Evolutionary conservation across 2,888 invertebrate species (phyloP), one percentile per base, ranked within the genome.

Genomic region (Drosophila limbata): DNA sequence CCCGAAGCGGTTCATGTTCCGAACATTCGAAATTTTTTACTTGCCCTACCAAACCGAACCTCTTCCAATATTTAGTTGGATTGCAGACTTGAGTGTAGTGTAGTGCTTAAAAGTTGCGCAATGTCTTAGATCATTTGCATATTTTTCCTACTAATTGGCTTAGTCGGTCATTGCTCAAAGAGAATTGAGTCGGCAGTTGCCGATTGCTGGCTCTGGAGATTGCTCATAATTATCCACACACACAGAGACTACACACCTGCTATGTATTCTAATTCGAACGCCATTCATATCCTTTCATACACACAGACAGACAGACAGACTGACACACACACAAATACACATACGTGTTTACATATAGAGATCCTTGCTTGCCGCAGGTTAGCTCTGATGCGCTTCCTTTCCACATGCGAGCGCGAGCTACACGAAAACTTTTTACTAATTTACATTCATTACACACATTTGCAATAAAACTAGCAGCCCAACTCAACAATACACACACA

Each of bases 391-490:
- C 69, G 70, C 65, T 66, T 88, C 71, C 83, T 68, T 77, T 70
- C 65, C 37, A 61, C 56, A 68, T 67, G 56, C 63, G 62, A 70
- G 45, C 19, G 63, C 60, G 69, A 64, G 71, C 72, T 50, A 71
- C 75, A 79, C 61, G 73, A 73, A 86, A 88, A 82, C 61, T 88
- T 88, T 89, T 85, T 81, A 86, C 88, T 90, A 88, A 88, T 88
- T 88, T 90, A 90, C 88, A 90, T 90, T 84, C 90, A 90, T 88
- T 88, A 90, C 88, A 90, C 81, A 88, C 82, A 89, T 86, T 89
- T 86, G 90, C 88, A 88, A 88, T 88, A 90, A 88, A 88, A 88
- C 90, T 86, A 84, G 77, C 21, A 69, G 62, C 74, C 73, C 72
- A 72, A 87, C 79, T 66, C 69, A 44, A 77, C 78, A 70, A 78